These are phyloP conservation scores for Apantesis nais DNA, from an alignment of 2,888 invertebrate species.

Conservation along the genomic window DNA sequence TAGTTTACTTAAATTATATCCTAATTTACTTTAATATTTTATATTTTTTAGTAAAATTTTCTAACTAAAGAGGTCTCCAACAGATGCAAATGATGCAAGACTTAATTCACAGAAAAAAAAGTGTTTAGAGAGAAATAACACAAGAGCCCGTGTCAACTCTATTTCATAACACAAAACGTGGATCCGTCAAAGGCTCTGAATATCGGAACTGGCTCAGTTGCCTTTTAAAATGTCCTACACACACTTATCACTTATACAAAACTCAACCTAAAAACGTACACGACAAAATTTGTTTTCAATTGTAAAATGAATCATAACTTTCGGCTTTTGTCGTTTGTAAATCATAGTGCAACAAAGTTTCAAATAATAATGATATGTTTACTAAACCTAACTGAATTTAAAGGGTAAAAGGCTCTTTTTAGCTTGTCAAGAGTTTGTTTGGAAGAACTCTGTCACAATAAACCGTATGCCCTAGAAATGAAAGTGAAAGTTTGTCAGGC, in stretches of 20 bases:
- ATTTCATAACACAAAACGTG: constrained; percentile 79
- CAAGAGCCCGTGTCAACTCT: constrained; percentile 72
- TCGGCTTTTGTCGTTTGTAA: constrained; percentile 62
- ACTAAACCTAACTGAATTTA: constrained; percentile 29
- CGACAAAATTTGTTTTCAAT: constrained; percentile 31
- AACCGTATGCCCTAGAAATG: constrained; percentile 78
- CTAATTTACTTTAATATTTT: too few species aligned
- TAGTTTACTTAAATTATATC: too few species aligned
- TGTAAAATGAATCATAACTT: constrained; percentile 54
- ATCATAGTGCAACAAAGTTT: constrained; percentile 58
- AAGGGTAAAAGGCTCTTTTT: constrained; percentile 33
- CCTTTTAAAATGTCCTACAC: constrained; percentile 49
- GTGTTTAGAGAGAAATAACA: constrained; percentile 46
- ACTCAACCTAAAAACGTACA: constrained; percentile 34
- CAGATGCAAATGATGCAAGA: constrained; percentile 14
- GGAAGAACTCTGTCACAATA: constrained; percentile 53
- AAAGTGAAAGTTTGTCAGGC: constrained; percentile 81
- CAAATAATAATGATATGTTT: constrained; percentile 17
- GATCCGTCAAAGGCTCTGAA: constrained; percentile 80
- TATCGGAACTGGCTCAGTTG: constrained; percentile 69
- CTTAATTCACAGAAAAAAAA: constrained; percentile 21
- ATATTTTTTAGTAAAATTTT: too few species aligned
- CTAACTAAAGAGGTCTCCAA: not conserved
- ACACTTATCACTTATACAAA: constrained; percentile 14
- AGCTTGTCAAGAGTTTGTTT: not conserved